Evolutionary conservation across 2,113 vertebrate species (phyloP).

Genomic region (Paralichthys olivaceus): DNA sequence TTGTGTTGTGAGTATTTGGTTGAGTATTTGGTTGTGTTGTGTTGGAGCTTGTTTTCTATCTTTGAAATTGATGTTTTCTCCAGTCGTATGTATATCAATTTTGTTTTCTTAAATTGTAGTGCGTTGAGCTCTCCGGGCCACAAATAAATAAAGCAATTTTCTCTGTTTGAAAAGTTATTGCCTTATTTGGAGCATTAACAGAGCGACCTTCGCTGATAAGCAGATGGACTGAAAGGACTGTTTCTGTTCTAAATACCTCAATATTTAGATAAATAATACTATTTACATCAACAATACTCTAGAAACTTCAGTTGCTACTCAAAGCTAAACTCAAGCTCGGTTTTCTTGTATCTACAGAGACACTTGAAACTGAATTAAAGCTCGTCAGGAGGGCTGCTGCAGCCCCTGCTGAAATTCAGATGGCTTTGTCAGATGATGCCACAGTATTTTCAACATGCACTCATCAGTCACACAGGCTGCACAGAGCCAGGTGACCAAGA

Average conservation of each 20-base stretch:
- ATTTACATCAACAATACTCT: neutral
- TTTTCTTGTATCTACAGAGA: neutral
- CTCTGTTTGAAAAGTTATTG: slow-evolving; percentile 38
- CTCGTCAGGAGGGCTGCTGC: slow-evolving; percentile 15
- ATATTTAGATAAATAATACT: slow-evolving; percentile 37
- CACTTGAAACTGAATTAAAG: slow-evolving; percentile 3
- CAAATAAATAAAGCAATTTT: slow-evolving; percentile 46
- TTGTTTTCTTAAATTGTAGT: too few species aligned
- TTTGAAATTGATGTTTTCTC: too few species aligned
- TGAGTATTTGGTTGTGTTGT: too few species aligned
- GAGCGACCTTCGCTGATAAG: slow-evolving; percentile 9
- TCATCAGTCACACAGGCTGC: slow-evolving; percentile 12
- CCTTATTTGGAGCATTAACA: slow-evolving; percentile 35
- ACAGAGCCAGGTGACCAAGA: slow-evolving; percentile 8
- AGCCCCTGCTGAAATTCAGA: slow-evolving; percentile 43
- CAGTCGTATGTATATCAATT: too few species aligned
- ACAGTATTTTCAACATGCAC: slow-evolving; percentile 22
- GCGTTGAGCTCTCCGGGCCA: too few species aligned
- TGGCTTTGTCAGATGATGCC: slow-evolving; percentile 27
- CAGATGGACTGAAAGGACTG: slow-evolving; percentile 19
- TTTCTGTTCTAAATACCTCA: slow-evolving; percentile 25
- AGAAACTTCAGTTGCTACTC: slow-evolving; percentile 10
- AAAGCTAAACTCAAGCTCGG: slow-evolving; percentile 1
- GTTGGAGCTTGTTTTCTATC: too few species aligned
- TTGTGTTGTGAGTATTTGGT: too few species aligned